A percentile compares a stretch with the other conserved stretches of the same genome.
These are phyloP conservation scores for Tetramorium bicarinatum DNA, from an alignment of 2,888 invertebrate genomes.

Conservation along the genomic window DNA sequence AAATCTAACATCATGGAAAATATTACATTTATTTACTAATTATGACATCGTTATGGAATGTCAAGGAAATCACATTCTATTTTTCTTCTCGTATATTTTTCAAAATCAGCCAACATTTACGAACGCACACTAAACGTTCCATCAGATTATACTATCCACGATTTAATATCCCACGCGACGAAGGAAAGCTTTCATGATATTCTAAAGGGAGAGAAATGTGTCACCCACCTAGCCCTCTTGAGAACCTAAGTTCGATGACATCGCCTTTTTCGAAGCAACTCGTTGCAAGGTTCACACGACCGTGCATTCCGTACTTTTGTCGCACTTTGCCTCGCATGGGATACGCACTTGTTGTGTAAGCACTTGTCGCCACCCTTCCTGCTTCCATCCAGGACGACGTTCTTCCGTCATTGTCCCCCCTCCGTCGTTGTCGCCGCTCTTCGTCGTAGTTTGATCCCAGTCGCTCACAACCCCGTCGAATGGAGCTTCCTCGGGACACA, in stretches of 20 bases:
- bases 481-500: conserved; percentile 67
- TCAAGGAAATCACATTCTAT: background rate
- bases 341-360: conserved; percentile 74
- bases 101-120: background rate
- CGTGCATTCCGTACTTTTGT: conserved; percentile 54
- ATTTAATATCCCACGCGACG: conserved; percentile 72
- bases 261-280: conserved; percentile 69
- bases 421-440: background rate
- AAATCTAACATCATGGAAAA: conserved; percentile 14
- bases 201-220: conserved; percentile 45
- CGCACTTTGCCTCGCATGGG: conserved; percentile 52
- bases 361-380: conserved; percentile 71
- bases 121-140: conserved; percentile 59
- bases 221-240: conserved; percentile 58
- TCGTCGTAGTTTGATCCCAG: conserved; percentile 19
- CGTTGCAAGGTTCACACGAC: conserved; percentile 76
- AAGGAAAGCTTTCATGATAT: conserved; percentile 54
- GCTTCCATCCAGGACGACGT: conserved; percentile 52
- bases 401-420: conserved; percentile 42
- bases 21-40: conserved; percentile 1
- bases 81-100: background rate
- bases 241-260: conserved; percentile 66
- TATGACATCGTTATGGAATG: background rate
- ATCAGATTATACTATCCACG: conserved; percentile 65
- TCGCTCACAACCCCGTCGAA: conserved; percentile 37